Evolutionary conservation across 2,888 invertebrate genomes (phyloP).

Genomic region (Papilio protenor): DNA sequence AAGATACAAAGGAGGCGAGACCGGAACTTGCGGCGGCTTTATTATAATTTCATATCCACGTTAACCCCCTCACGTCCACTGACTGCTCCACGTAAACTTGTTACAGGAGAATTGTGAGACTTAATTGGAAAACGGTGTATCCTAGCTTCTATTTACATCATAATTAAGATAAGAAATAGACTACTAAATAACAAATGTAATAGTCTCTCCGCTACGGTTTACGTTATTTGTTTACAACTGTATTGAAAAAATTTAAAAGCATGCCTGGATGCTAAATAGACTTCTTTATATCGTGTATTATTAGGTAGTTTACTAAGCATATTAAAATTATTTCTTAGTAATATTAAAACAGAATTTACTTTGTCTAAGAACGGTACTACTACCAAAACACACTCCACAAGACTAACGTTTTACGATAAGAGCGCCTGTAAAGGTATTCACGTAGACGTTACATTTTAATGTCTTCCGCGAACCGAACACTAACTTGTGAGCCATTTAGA

Average conservation of each 20-base stretch:
- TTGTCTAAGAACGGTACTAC: neutral
- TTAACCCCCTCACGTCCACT: slow-evolving; percentile 33
- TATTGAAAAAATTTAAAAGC: too few species aligned
- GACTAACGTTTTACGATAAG: slow-evolving; percentile 9
- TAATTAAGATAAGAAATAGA: neutral
- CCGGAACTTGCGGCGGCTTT: slow-evolving; percentile 8
- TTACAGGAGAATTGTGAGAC: slow-evolving; percentile 18
- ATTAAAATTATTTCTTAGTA: too few species aligned
- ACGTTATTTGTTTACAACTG: neutral
- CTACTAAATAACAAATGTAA: neutral
- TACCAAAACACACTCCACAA: neutral
- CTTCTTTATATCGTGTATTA: too few species aligned
- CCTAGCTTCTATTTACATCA: neutral
- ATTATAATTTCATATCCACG: slow-evolving; percentile 38
- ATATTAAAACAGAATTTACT: neutral
- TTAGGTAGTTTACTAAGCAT: too few species aligned
- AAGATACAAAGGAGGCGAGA: slow-evolving; percentile 24
- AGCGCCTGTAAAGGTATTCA: slow-evolving; percentile 20
- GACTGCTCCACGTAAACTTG: slow-evolving; percentile 25
- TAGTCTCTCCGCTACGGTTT: neutral
- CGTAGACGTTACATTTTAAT: slow-evolving; percentile 29
- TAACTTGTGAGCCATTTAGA: slow-evolving; percentile 31
- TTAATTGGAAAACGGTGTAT: slow-evolving; percentile 5
- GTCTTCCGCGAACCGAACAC: slow-evolving; percentile 15
- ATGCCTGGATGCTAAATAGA: too few species aligned